Evolutionary conservation across 2,797 vertebrate species (phyloP).

Genomic region (Gallirallus australis): DNA sequence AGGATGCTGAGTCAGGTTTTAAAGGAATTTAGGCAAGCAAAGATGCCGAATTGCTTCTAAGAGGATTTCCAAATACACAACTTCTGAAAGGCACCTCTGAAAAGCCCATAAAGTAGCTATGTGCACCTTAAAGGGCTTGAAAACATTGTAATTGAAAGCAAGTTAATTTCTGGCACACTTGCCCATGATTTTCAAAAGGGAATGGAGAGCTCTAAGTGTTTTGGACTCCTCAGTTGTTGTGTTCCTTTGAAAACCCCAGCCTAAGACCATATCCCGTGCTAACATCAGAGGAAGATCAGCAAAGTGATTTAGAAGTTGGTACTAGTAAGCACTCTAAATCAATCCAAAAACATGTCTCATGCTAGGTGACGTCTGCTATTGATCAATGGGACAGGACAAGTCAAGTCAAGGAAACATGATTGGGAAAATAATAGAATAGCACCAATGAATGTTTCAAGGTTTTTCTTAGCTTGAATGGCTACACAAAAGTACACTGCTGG

Average conservation of each 20-base stretch:
- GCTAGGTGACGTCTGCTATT: not conserved
- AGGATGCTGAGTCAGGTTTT: slow-evolving; percentile 46
- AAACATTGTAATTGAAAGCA: not conserved
- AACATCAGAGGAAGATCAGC: slow-evolving; percentile 5
- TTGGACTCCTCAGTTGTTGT: not conserved
- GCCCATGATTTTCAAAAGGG: not conserved
- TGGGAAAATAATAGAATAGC: slow-evolving; percentile 56
- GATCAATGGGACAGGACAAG: slow-evolving; percentile 51
- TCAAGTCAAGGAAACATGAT: slow-evolving; percentile 53
- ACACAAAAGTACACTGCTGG: not conserved
- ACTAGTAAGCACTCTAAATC: slow-evolving; percentile 44
- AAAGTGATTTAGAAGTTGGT: slow-evolving; percentile 41
- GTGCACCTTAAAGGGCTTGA: not conserved
- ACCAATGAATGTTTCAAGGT: slow-evolving; percentile 4
- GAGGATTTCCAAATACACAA: slow-evolving; percentile 15
- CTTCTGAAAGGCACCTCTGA: not conserved
- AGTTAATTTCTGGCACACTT: not conserved
- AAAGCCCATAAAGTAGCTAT: not conserved
- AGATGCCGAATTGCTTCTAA: slow-evolving; percentile 12
- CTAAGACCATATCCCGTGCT: not conserved
- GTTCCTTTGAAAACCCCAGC: not conserved
- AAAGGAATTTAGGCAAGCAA: slow-evolving; percentile 21
- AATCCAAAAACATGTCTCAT: slow-evolving; percentile 27
- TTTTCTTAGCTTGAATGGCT: not conserved
- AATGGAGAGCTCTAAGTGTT: not conserved